Percentiles rank a stretch among this genome's conserved stretches.
These are phyloP conservation scores for Lithophane semibrunnea DNA, from an alignment of 2,888 invertebrate species.

Conservation along the genomic window DNA sequence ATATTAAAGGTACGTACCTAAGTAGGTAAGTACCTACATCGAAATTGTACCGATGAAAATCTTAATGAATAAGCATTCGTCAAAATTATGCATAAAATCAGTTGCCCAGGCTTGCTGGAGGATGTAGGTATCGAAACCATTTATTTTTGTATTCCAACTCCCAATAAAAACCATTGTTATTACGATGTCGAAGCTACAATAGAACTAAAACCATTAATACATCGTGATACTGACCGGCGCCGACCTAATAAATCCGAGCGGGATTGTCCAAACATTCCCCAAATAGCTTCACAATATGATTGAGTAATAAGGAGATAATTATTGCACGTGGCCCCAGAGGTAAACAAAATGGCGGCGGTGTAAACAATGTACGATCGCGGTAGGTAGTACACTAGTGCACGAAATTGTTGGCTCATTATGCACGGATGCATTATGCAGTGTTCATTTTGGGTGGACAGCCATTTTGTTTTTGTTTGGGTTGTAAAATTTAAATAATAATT, in stretches of 20 bases:
- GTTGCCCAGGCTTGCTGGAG: too few relatives aligned
- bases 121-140: too few relatives aligned
- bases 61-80: too few relatives aligned
- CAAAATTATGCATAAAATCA: too few relatives aligned
- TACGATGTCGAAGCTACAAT: conserved; percentile 46
- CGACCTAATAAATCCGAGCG: conserved; percentile 72
- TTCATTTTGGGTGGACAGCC: background rate
- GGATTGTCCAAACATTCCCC: conserved; percentile 77
- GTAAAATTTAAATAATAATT: background rate
- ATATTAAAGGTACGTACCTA: too few relatives aligned
- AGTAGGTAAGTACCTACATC: too few relatives aligned
- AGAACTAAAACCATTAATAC: conserved; percentile 45
- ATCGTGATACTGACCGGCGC: conserved; percentile 62
- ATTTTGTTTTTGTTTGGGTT: conserved; percentile 2
- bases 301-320: conserved; percentile 84
- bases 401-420: conserved; percentile 34
- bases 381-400: conserved; percentile 58
- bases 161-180: conserved; percentile 19
- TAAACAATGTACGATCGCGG: conserved; percentile 66
- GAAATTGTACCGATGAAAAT: too few relatives aligned
- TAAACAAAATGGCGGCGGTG: conserved; percentile 71
- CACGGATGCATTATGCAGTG: conserved; percentile 8
- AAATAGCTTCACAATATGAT: conserved; percentile 83
- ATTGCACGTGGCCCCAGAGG: conserved; percentile 79
- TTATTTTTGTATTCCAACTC: background rate